phyloP scores from a whole-genome alignment of 1,140 invertebrate genomes.

The Zaprionus ghesquierei region DNA sequence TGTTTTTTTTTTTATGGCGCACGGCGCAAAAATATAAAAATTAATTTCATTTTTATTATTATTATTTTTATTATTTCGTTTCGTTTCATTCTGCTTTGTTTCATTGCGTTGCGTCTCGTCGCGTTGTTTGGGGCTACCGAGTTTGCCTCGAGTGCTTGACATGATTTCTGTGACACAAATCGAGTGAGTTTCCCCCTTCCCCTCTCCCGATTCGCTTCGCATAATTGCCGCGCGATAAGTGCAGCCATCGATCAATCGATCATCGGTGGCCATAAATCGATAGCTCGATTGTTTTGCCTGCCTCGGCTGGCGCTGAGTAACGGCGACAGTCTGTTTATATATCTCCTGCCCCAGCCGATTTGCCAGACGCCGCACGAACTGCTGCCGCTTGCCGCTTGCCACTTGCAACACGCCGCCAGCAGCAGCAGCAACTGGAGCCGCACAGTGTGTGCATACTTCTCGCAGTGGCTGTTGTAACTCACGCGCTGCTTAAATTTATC shows the following conservation, averaged over 20 bases:
- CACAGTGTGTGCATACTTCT: conserved; percentile 14
- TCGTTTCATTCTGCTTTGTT: neutral
- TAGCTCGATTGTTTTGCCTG: conserved; percentile 19
- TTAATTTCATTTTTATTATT: conserved; percentile 60
- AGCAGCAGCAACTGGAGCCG: neutral
- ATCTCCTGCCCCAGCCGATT: conserved; percentile 47
- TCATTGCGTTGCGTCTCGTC: conserved; percentile 8
- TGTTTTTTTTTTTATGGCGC: conserved; percentile 47
- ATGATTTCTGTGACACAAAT: conserved; percentile 62
- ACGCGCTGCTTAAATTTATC: conserved; percentile 15
- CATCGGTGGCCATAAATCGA: conserved; percentile 31
- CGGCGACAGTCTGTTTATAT: conserved; percentile 52
- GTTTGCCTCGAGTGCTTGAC: conserved; percentile 61
- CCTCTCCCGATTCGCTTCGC: conserved; percentile 16
- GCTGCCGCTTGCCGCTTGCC: conserved; percentile 10
- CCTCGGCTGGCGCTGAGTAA: conserved; percentile 45
- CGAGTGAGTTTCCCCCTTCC: neutral
- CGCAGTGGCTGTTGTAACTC: neutral
- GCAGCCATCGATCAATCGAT: conserved; percentile 70
- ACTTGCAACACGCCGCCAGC: neutral
- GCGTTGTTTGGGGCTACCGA: conserved; percentile 50
- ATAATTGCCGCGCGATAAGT: conserved; percentile 71
- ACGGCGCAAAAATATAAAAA: conserved; percentile 63
- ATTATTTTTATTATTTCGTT: conserved; percentile 48
- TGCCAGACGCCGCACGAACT: conserved; percentile 61